phyloP scores from a whole-genome alignment of 2,797 vertebrate genomes.

The Aldrovandia affinis region DNA sequence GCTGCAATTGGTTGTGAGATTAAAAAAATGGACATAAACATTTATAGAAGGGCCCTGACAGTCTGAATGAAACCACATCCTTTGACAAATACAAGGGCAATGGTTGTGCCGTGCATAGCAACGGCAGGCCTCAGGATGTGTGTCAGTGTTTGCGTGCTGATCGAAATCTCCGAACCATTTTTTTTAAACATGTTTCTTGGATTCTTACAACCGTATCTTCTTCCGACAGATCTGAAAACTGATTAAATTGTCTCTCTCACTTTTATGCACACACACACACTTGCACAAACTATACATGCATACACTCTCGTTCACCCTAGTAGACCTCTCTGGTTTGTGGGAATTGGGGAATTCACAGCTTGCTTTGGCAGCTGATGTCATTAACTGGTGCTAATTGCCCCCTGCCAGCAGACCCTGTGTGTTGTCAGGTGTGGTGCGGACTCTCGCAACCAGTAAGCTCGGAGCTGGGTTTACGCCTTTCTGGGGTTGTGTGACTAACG shows the following conservation, averaged over 20 bases:
- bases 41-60: background rate
- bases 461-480: background rate
- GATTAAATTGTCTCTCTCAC: background rate
- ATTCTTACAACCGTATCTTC: background rate
- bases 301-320: background rate
- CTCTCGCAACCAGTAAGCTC: background rate
- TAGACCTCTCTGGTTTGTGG: background rate
- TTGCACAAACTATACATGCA: background rate
- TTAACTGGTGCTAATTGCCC: conserved; percentile 14
- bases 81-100: conserved; percentile 5
- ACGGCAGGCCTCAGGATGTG: background rate
- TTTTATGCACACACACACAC: background rate
- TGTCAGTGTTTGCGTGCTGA: background rate
- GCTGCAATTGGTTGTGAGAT: background rate
- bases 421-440: background rate
- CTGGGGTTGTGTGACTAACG: background rate
- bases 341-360: conserved; percentile 7
- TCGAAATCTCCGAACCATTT: background rate
- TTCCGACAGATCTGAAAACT: background rate
- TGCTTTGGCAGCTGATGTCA: conserved; percentile 24
- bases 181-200: background rate
- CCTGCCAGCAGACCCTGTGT: background rate
- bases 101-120: background rate
- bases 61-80: background rate
- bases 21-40: conserved; percentile 7